Percentiles rank a stretch among this genome's conserved stretches.
Evolutionary conservation across 2,888 invertebrate species (phyloP).

Genomic region (Lasioglossum figueresi): DNA sequence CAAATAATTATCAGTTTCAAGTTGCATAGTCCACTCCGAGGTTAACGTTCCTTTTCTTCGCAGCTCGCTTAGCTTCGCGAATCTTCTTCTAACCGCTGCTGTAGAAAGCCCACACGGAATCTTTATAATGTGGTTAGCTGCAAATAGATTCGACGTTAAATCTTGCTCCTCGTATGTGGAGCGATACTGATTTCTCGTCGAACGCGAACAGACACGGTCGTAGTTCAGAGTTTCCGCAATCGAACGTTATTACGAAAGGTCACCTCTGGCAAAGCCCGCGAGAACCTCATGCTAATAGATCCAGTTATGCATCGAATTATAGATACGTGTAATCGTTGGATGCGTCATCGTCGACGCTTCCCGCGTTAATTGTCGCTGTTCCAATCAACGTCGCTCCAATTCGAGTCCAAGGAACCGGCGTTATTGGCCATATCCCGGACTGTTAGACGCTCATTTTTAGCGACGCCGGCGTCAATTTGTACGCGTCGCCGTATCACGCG

Average conservation of each 20-base stretch:
- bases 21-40: constrained; percentile 1
- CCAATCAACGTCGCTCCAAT: constrained; percentile 1
- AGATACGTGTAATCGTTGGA: constrained; percentile 6
- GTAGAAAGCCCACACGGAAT: neutral
- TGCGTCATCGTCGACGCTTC: neutral
- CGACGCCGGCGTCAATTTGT: neutral
- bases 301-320: constrained; percentile 21
- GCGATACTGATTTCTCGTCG: neutral
- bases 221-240: neutral
- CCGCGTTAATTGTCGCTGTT: neutral
- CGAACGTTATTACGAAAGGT: neutral
- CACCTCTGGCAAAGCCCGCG: constrained; percentile 6
- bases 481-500: neutral
- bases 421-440: neutral
- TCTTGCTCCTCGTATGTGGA: neutral
- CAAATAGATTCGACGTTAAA: neutral
- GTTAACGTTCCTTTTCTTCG: neutral
- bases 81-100: neutral
- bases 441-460: neutral
- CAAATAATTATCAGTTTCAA: constrained; percentile 7
- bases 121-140: neutral
- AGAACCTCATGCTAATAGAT: neutral
- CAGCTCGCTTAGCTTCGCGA: neutral
- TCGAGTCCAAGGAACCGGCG: neutral
- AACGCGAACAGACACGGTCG: neutral